A percentile compares a stretch with the other conserved stretches of the same genome.
Conservation (phyloP, 2,888 invertebrate species). For the Eulithis prunata region DNA sequence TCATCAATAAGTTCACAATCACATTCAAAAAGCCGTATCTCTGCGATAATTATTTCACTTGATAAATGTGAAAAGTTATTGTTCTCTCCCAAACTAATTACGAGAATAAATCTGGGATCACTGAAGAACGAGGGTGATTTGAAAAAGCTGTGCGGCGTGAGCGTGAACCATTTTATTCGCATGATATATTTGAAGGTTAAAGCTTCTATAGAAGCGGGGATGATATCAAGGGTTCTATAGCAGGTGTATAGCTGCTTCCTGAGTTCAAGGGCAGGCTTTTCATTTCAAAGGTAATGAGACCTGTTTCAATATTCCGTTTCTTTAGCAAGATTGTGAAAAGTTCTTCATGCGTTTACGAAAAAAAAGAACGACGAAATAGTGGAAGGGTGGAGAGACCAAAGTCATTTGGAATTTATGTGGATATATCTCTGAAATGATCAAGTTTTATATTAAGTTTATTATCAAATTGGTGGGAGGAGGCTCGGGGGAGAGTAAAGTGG, state of each 20-base stretch:
- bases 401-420: too few species aligned
- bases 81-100: constrained; percentile 14
- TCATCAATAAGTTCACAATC: background rate
- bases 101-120: constrained; percentile 25
- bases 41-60: background rate
- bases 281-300: constrained; percentile 15
- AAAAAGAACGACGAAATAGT: background rate
- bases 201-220: constrained; percentile 13
- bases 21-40: background rate
- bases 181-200: constrained; percentile 23
- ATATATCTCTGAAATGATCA: too few species aligned
- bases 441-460: too few species aligned
- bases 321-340: constrained; percentile 8
- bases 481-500: too few species aligned
- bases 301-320: background rate
- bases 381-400: too few species aligned
- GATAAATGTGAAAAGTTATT: constrained; percentile 11
- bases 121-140: constrained; percentile 26
- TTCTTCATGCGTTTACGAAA: background rate
- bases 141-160: constrained; percentile 21
- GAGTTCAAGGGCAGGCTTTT: constrained; percentile 20
- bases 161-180: constrained; percentile 24
- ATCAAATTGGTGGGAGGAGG: too few species aligned
- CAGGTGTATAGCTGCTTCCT: background rate
- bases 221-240: constrained; percentile 14